These are phyloP conservation scores for Drosophila antonietae DNA, from an alignment of 2,888 invertebrate genomes.

Conservation along the genomic window DNA sequence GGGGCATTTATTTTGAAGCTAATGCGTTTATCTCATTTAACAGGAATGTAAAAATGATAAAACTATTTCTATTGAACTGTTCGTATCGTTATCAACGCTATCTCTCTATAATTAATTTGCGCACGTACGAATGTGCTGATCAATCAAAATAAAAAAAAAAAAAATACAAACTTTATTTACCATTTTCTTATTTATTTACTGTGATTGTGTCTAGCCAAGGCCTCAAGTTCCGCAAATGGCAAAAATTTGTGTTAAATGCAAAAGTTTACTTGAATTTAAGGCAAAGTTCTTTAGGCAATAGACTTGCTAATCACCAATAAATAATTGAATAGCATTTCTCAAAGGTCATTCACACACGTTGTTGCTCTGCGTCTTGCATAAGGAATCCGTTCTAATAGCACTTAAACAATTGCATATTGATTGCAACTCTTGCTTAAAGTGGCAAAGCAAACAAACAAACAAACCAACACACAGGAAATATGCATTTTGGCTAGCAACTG, in stretches of 20 bases:
- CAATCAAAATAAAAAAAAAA: conserved; percentile 5
- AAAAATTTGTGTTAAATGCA: neutral
- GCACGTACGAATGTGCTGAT: neutral
- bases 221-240: neutral
- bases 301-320: conserved; percentile 10
- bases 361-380: neutral
- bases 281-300: neutral
- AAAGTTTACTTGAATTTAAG: neutral
- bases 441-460: conserved; percentile 10
- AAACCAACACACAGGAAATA: neutral
- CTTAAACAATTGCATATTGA: conserved; percentile 29
- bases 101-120: conserved; percentile 15
- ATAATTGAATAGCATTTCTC: conserved; percentile 2
- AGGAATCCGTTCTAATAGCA: conserved; percentile 8
- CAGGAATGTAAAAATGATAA: conserved; percentile 5
- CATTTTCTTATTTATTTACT: neutral
- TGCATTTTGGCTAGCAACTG: conserved; percentile 3
- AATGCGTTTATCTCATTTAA: conserved; percentile 11
- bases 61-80: neutral
- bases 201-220: neutral
- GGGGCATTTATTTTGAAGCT: neutral
- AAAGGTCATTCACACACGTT: conserved; percentile 24
- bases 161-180: conserved; percentile 1
- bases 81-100: conserved; percentile 1
- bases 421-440: conserved; percentile 18